These are phyloP conservation scores for Spea hammondii DNA, from an alignment of 2,797 vertebrate species.

Conservation along the genomic window DNA sequence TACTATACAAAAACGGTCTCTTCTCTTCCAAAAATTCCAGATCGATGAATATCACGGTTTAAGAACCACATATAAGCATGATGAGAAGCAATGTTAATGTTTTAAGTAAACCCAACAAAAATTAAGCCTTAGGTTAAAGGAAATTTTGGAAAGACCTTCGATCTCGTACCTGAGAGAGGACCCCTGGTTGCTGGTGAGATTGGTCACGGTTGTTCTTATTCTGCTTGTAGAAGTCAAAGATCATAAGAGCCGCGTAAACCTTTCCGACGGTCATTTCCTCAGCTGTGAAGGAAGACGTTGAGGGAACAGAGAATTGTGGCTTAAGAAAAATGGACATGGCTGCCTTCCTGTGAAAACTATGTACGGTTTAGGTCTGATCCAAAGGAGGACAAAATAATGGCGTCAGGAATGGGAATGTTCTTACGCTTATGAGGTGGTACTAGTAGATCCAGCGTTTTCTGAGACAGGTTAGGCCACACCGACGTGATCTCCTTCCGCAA, in stretches of 20 bases:
- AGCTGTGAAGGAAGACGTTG: slow-evolving; percentile 62
- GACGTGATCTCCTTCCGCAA: slow-evolving; percentile 85
- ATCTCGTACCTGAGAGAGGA: slow-evolving; percentile 77
- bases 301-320: no score
- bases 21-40: no score
- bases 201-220: slow-evolving; percentile 82
- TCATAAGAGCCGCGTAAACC: slow-evolving; percentile 94
- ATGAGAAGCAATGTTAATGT: no score
- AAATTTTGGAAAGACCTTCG: not conserved
- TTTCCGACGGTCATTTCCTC: slow-evolving; percentile 96
- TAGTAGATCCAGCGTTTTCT: slow-evolving; percentile 88
- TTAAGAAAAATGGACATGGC: no score
- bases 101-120: no score
- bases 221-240: slow-evolving; percentile 96
- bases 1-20: no score
- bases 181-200: slow-evolving; percentile 73
- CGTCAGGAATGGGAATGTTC: slow-evolving; percentile 41
- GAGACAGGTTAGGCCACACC: slow-evolving; percentile 90
- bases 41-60: no score
- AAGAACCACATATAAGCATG: no score
- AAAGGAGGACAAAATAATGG: no score
- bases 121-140: not conserved
- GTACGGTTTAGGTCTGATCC: not conserved
- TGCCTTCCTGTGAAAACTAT: not conserved
- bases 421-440: slow-evolving; percentile 93